These are phyloP conservation scores for Cheirogaleus medius DNA, from an alignment of 2,113 vertebrate species.

Conservation along the genomic window DNA sequence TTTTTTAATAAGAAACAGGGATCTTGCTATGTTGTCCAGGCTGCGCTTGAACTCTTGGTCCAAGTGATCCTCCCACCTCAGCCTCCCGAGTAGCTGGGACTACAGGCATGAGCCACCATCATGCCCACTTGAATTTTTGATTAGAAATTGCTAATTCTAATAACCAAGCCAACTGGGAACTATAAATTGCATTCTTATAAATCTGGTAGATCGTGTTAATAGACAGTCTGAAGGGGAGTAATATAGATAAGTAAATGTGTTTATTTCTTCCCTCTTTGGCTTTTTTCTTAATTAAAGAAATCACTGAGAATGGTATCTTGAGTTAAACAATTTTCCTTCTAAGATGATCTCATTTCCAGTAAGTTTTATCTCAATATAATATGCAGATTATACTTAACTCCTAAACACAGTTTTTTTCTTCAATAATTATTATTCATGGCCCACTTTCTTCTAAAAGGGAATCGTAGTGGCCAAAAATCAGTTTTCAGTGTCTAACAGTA, in stretches of 20 bases:
- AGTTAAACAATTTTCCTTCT: background rate
- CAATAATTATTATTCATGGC: background rate
- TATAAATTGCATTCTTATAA: background rate
- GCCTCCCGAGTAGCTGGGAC: too few species aligned
- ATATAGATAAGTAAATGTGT: background rate
- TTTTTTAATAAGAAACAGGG: too few species aligned
- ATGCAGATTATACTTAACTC: background rate
- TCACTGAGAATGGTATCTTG: background rate
- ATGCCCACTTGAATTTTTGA: background rate
- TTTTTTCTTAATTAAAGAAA: background rate
- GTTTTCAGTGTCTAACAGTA: background rate
- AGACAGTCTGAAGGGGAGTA: background rate
- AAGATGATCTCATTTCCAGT: background rate
- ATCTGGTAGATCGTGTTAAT: background rate
- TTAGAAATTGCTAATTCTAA: background rate
- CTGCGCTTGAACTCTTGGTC: too few species aligned
- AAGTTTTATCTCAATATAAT: background rate
- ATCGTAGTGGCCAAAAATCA: background rate
- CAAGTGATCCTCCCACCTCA: too few species aligned
- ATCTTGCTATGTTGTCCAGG: too few species aligned
- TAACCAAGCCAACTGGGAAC: background rate
- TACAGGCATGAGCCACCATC: too few species aligned
- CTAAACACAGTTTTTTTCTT: background rate
- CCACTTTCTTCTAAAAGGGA: background rate
- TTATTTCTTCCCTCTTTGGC: background rate